These are phyloP conservation scores for Hippocampus guttulatus DNA, from an alignment of 2,113 vertebrate genomes.

Conservation along the genomic window DNA sequence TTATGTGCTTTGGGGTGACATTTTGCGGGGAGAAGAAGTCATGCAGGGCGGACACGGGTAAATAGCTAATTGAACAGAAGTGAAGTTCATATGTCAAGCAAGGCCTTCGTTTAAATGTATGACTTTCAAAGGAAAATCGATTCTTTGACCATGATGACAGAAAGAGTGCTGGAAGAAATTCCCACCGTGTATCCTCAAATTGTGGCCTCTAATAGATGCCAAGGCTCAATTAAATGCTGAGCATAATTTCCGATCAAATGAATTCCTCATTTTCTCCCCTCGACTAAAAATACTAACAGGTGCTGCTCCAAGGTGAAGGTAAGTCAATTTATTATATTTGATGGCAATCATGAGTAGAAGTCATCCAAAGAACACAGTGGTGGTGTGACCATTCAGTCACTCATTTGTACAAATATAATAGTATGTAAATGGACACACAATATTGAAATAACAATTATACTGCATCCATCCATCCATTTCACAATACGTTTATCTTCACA, in stretches of 20 bases:
- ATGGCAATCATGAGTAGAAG: too few species aligned
- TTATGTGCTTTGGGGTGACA: slow-evolving; percentile 22
- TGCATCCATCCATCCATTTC: too few species aligned
- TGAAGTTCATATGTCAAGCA: not conserved
- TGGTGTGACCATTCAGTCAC: not conserved
- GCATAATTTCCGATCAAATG: not conserved
- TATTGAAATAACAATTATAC: too few species aligned
- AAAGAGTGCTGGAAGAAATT: not conserved
- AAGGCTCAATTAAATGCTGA: not conserved
- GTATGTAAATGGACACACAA: too few species aligned
- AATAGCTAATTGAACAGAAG: slow-evolving; percentile 14
- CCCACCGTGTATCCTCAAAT: not conserved
- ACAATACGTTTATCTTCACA: too few species aligned
- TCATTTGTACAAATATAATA: too few species aligned
- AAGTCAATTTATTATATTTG: too few species aligned
- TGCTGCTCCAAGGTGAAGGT: not conserved
- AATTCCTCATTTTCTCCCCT: not conserved
- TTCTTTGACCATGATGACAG: not conserved
- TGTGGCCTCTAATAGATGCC: not conserved
- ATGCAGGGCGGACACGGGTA: slow-evolving; percentile 37
- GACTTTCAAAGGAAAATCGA: not conserved
- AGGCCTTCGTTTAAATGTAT: not conserved
- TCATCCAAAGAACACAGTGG: not conserved
- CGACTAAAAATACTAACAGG: not conserved
- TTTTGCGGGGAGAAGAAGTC: slow-evolving; percentile 27